These are phyloP conservation scores for Drosophila mettleri DNA, from an alignment of 2,888 invertebrate genomes.

Conservation along the genomic window DNA sequence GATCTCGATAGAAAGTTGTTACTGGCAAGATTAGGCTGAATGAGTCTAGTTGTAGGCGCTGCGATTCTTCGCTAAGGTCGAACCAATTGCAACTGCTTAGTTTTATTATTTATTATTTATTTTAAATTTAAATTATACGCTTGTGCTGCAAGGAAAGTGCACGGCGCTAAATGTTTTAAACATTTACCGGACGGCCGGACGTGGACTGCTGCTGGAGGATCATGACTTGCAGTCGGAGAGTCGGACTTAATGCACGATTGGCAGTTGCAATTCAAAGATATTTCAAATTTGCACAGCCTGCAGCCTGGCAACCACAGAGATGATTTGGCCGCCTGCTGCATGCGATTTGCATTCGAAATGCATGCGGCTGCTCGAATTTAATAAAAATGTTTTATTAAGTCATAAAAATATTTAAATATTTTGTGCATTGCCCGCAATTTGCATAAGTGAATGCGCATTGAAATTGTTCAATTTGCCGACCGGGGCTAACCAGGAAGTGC, in stretches of 20 bases:
- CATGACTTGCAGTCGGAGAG: conserved; percentile 34
- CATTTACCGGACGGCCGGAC: conserved; percentile 44
- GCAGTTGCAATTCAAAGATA: conserved; percentile 82
- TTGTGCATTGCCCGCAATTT: conserved; percentile 52
- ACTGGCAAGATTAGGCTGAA: neutral
- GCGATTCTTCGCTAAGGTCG: neutral
- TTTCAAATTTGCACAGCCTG: conserved; percentile 70
- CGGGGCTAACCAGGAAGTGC: conserved; percentile 70
- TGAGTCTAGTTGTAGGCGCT: conserved; percentile 14
- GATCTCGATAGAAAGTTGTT: conserved; percentile 1
- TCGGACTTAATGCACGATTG: conserved; percentile 81
- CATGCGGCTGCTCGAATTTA: conserved; percentile 75
- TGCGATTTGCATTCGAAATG: conserved; percentile 75
- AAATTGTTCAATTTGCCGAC: conserved; percentile 71
- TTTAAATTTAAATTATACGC: conserved; percentile 73
- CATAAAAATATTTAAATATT: conserved; percentile 71
- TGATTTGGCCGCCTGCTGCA: conserved; percentile 46
- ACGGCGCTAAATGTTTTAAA: conserved; percentile 73
- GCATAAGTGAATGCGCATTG: conserved; percentile 77
- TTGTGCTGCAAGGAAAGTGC: conserved; percentile 70
- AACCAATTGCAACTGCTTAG: conserved; percentile 10
- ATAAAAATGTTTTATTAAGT: conserved; percentile 81
- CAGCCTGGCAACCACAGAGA: conserved; percentile 19
- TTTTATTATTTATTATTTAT: conserved; percentile 72
- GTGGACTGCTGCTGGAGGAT: conserved; percentile 14